Percentiles rank a stretch among this genome's conserved stretches.
Conservation (phyloP, 2,888 invertebrate species). For the Cephus pygmeus region DNA sequence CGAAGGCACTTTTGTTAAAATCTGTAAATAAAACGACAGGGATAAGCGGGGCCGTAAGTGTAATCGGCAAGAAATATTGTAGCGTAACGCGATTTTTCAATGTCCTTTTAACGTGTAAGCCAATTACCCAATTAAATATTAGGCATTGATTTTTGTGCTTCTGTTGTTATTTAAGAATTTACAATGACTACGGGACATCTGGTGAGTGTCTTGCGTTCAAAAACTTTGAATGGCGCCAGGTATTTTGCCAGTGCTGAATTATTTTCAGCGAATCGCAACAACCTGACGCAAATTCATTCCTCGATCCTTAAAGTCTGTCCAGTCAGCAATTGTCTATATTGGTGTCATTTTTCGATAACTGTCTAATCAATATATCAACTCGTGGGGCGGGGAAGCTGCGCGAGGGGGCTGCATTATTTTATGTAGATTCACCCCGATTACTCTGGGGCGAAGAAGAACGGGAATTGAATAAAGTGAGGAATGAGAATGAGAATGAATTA, state of each 20-base stretch:
- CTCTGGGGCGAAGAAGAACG: background rate
- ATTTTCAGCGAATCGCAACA: background rate
- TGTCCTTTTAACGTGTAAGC: constrained; percentile 63
- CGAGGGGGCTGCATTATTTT: constrained; percentile 47
- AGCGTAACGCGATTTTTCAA: constrained; percentile 63
- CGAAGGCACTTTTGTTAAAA: constrained; percentile 42
- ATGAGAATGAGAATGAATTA: constrained; percentile 24
- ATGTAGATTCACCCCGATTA: constrained; percentile 53
- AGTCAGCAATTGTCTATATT: constrained; percentile 63
- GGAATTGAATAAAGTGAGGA: background rate
- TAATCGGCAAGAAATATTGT: constrained; percentile 58
- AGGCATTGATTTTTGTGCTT: constrained; percentile 59
- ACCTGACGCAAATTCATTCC: constrained; percentile 19
- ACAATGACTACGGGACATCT: constrained; percentile 20
- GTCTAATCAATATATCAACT: constrained; percentile 61
- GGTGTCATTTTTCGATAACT: constrained; percentile 64
- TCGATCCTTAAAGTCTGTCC: constrained; percentile 60
- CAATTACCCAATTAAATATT: constrained; percentile 55
- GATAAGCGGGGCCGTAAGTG: constrained; percentile 31
- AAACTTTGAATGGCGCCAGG: constrained; percentile 52
- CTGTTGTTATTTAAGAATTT: constrained; percentile 46
- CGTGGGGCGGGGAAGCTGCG: constrained; percentile 48
- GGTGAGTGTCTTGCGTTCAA: constrained; percentile 46
- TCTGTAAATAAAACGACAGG: constrained; percentile 23
- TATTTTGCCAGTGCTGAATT: background rate